A percentile compares a stretch with the other conserved stretches of the same genome.
phyloP scores from a whole-genome alignment of 2,797 vertebrate species.

The Takifugu ocellatus region DNA sequence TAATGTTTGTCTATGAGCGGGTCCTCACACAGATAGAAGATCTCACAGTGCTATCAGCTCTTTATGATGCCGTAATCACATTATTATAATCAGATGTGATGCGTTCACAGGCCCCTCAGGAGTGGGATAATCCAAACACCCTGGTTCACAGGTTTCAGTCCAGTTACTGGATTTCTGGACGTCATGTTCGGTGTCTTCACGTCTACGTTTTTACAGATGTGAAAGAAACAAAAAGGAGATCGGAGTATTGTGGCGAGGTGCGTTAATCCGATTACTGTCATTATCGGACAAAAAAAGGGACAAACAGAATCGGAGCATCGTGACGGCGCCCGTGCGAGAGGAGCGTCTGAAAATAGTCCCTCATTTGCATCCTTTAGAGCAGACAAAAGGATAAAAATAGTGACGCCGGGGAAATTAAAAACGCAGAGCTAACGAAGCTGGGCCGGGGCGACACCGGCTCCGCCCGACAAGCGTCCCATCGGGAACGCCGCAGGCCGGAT shows the following conservation, averaged over 20 bases:
- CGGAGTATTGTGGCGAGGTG: slow-evolving; percentile 5
- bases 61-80: too few relatives aligned
- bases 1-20: too few relatives aligned
- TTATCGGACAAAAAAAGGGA: slow-evolving; percentile 32
- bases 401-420: slow-evolving; percentile 39
- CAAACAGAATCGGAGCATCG: slow-evolving; percentile 18
- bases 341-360: slow-evolving; percentile 48
- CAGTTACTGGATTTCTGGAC: too few relatives aligned
- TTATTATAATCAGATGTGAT: too few relatives aligned
- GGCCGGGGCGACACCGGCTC: slow-evolving; percentile 42
- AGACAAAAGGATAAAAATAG: slow-evolving; percentile 57
- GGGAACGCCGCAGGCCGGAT: not conserved
- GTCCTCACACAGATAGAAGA: too few relatives aligned
- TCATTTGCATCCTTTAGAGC: slow-evolving; percentile 63
- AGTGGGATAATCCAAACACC: too few relatives aligned
- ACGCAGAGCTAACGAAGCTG: slow-evolving; percentile 56
- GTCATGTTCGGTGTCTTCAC: too few relatives aligned
- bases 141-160: too few relatives aligned
- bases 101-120: too few relatives aligned
- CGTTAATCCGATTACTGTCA: slow-evolving; percentile 32
- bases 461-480: slow-evolving; percentile 4
- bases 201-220: too few relatives aligned
- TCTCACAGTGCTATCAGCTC: too few relatives aligned
- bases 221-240: too few relatives aligned
- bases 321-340: slow-evolving; percentile 34